A percentile compares a stretch with the other conserved stretches of the same genome.
These are phyloP conservation scores for Trachelipus rathkii DNA, from an alignment of 1,140 invertebrate genomes.

Conservation along the genomic window DNA sequence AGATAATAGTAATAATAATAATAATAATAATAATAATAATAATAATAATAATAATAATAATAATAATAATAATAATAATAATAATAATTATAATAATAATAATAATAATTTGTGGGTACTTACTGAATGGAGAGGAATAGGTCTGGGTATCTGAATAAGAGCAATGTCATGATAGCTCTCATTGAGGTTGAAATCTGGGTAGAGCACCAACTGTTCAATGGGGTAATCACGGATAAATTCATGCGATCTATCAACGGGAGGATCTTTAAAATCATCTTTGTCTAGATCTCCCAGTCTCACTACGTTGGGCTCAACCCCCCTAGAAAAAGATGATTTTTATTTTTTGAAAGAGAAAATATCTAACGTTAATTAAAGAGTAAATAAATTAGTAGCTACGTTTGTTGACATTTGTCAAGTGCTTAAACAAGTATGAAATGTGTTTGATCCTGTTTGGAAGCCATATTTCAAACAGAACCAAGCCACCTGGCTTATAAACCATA, in stretches of 20 bases:
- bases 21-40: background rate
- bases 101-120: too few relatives aligned
- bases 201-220: background rate
- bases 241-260: background rate
- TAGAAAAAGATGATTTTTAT: too few relatives aligned
- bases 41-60: background rate
- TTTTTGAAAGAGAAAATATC: too few relatives aligned
- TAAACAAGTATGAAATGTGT: too few relatives aligned
- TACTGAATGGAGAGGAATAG: constrained; percentile 1
- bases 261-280: background rate
- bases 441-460: too few relatives aligned
- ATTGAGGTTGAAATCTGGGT: constrained; percentile 8
- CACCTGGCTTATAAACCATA: too few relatives aligned
- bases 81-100: background rate
- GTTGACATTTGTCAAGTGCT: too few relatives aligned
- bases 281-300: constrained; percentile 20
- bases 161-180: constrained; percentile 21
- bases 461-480: too few relatives aligned
- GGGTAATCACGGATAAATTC: constrained; percentile 3
- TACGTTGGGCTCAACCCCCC: background rate
- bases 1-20: too few relatives aligned
- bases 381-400: too few relatives aligned
- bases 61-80: background rate
- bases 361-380: too few relatives aligned
- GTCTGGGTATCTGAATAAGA: constrained; percentile 8